These are phyloP conservation scores for Menidia beryllina DNA, from an alignment of 2,113 vertebrate genomes.

Conservation along the genomic window DNA sequence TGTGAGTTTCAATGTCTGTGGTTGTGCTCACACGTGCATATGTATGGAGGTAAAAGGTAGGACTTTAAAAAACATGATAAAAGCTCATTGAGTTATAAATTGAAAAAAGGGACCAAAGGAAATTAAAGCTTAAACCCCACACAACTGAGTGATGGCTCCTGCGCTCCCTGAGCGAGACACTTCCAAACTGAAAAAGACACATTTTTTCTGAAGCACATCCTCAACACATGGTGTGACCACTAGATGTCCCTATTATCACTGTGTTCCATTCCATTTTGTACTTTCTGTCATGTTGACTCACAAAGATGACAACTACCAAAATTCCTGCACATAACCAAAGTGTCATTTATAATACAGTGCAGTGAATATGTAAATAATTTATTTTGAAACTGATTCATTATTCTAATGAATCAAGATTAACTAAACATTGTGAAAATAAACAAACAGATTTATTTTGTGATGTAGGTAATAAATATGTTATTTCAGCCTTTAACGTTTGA, in stretches of 20 bases:
- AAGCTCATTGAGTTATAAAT: constrained; percentile 11
- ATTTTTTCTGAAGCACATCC: not conserved
- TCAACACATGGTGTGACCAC: constrained; percentile 37
- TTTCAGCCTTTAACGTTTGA: not conserved
- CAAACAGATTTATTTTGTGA: not conserved
- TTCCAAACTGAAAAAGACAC: constrained; percentile 9
- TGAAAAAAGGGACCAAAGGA: constrained; percentile 10
- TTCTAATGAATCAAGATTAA: not conserved
- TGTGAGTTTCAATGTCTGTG: constrained; percentile 1
- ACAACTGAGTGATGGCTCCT: constrained; percentile 3
- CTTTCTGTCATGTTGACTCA: constrained; percentile 32
- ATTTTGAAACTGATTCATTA: constrained; percentile 2
- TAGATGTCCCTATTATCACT: constrained; percentile 73
- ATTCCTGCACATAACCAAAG: not conserved
- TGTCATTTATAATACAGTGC: constrained; percentile 7
- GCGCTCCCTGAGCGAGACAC: constrained; percentile 1
- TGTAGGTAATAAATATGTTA: constrained; percentile 23
- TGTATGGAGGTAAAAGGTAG: constrained; percentile 19
- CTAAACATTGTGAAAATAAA: not conserved
- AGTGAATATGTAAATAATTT: not conserved
- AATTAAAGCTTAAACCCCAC: constrained; percentile 12
- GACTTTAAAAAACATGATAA: constrained; percentile 7
- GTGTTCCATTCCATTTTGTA: constrained; percentile 33
- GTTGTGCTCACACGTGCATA: not conserved
- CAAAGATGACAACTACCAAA: constrained; percentile 26